Conservation (phyloP, 1,140 invertebrate genomes). For the Drosophila kikkawai region DNA sequence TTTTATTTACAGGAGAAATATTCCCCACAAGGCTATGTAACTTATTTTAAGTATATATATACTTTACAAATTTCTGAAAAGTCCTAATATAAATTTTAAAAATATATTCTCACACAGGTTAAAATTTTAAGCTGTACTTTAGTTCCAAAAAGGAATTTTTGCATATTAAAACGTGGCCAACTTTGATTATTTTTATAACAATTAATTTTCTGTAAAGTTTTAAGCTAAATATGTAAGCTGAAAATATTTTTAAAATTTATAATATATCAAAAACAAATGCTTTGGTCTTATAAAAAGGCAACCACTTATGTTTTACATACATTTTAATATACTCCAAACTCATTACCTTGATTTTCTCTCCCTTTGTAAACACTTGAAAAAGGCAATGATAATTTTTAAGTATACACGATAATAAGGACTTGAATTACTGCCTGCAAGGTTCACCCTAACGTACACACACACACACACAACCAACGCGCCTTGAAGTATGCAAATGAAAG, state of each 20-base stretch:
- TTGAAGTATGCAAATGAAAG: slow-evolving; percentile 61
- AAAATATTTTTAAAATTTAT: background rate
- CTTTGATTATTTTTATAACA: too few species aligned
- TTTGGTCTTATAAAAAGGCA: background rate
- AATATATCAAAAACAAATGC: background rate
- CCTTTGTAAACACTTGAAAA: slow-evolving; percentile 2
- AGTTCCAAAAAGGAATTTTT: background rate
- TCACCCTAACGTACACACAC: slow-evolving; percentile 5
- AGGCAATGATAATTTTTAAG: slow-evolving; percentile 6
- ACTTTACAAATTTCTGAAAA: too few species aligned
- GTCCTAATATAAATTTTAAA: too few species aligned
- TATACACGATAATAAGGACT: slow-evolving; percentile 2
- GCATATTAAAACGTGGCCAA: too few species aligned
- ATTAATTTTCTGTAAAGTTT: too few species aligned
- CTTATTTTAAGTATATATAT: too few species aligned
- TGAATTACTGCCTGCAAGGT: slow-evolving; percentile 4
- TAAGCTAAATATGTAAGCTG: background rate
- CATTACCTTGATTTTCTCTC: background rate
- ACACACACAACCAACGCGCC: slow-evolving; percentile 1
- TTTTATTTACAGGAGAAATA: background rate
- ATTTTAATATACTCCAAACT: background rate
- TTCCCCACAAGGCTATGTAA: too few species aligned
- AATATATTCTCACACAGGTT: too few species aligned
- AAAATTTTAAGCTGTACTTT: background rate
- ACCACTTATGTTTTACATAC: background rate